A percentile compares a stretch with the other conserved stretches of the same genome.
Conservation (phyloP, 2,797 vertebrate species). For the Spatula clypeata region DNA sequence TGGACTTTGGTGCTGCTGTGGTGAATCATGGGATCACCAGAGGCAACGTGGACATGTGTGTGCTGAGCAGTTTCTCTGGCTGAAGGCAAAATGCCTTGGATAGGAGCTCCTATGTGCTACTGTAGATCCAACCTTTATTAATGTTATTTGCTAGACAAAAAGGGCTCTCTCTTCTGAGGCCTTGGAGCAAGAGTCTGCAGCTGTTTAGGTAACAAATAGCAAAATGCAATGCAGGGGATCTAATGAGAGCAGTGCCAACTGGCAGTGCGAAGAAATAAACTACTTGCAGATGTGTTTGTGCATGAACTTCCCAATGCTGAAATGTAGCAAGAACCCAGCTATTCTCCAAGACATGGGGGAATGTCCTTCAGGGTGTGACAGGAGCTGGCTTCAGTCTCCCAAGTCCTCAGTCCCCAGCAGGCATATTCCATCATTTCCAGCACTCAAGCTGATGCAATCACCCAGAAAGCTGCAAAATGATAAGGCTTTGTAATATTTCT, state of each 20-base stretch:
- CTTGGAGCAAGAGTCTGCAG: background rate
- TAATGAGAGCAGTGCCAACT: background rate
- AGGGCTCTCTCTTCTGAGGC: background rate
- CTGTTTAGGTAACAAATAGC: background rate
- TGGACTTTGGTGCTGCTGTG: background rate
- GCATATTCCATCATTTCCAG: background rate
- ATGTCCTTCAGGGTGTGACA: background rate
- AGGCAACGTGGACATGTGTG: rapidly evolving
- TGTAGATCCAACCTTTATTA: background rate
- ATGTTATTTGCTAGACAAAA: background rate
- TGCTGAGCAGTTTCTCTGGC: background rate
- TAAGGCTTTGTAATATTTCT: background rate
- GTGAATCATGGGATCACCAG: background rate
- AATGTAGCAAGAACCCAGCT: background rate
- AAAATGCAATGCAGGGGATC: background rate
- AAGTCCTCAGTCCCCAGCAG: rapidly evolving
- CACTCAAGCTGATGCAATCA: background rate
- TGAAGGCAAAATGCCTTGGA: background rate
- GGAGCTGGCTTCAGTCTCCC: background rate
- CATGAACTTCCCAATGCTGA: background rate
- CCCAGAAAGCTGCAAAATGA: background rate
- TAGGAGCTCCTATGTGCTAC: background rate
- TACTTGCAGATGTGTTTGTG: background rate
- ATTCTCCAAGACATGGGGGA: background rate
- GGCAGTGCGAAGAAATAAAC: background rate